Base-by-base conservation (phyloP, 2,113 vertebrate genomes). In the Aix galericulata region DNA sequence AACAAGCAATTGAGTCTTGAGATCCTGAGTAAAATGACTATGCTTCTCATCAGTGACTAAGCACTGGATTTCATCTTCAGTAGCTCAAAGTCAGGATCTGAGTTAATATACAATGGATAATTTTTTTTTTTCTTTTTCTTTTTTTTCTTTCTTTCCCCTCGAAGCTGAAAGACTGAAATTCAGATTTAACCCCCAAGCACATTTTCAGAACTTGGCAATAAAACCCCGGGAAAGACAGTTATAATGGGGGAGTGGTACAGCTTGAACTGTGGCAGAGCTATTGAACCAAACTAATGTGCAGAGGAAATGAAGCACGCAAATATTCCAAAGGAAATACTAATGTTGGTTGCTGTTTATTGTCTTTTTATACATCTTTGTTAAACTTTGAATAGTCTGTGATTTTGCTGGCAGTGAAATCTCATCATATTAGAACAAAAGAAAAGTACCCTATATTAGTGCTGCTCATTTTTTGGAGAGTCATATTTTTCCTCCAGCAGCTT, bases 291-390 rank as follows among this genome's bases (percentile, higher is more conserved):
- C 18, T 55, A 44, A 52, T 23, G 48, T 52, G 48, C 27, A 59
- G 50, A 92, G 42, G 80, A 84, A 38, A 56, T 13, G 67, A 91
- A 68, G n/a, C 0, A 0, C 2, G 9, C 66, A 52, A 94, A 53
- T 78, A 88, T 87, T 91, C 67, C 66, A 77, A 55, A 90, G 40
- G 18, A 86, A 94, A 56, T 88, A 27, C 11, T 52, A 52, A 63
- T 40, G 29, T 55, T 83, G 55, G 25, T 64, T 95, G 56, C 42
- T 95, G 74, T 64, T 95, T 44, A 42, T 74, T 81, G 68, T 71
- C 63, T 91, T 93, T 96, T 92, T 63, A 80, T 75, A 76, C 32
- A 27, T 88, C 66, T 95, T 96, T 96, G 78, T 93, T 84, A 86
- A 91, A 93, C 17, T 82, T 82, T 90, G 93, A 89, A 84, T 91